Evolutionary conservation across 37 sponge, comb jelly and placozoan genomes (phyloP).

Genomic region (Oopsacas minuta): DNA sequence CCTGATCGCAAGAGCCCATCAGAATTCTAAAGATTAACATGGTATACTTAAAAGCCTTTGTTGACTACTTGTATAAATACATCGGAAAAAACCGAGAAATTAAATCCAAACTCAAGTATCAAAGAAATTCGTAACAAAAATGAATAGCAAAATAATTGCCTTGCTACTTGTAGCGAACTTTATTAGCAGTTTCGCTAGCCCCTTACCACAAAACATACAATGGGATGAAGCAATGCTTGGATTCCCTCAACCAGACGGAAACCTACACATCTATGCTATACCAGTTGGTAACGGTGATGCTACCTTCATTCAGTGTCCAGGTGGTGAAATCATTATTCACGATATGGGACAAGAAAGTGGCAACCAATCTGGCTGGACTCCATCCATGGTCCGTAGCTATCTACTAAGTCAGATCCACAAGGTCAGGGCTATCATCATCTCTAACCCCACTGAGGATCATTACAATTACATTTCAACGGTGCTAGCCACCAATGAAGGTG

Average conservation of each 20-base stretch:
- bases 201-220: background rate
- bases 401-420: background rate
- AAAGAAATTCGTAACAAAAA: background rate
- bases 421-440: background rate
- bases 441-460: slow-evolving; percentile 27
- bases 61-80: background rate
- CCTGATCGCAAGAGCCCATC: background rate
- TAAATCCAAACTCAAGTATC: background rate
- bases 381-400: background rate
- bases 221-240: slow-evolving; percentile 7
- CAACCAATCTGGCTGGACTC: background rate
- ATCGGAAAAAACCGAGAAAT: background rate
- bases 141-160: background rate
- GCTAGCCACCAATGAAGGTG: background rate
- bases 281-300: slow-evolving; percentile 39
- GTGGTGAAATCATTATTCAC: slow-evolving; percentile 4
- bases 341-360: background rate
- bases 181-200: background rate
- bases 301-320: slow-evolving; percentile 34
- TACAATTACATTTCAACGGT: slow-evolving; percentile 18
- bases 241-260: background rate
- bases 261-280: slow-evolving; percentile 24
- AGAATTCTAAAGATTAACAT: background rate
- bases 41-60: background rate
- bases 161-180: background rate